Base-by-base conservation (phyloP, 2,888 invertebrate species). In the Mythimna albipuncta region DNA sequence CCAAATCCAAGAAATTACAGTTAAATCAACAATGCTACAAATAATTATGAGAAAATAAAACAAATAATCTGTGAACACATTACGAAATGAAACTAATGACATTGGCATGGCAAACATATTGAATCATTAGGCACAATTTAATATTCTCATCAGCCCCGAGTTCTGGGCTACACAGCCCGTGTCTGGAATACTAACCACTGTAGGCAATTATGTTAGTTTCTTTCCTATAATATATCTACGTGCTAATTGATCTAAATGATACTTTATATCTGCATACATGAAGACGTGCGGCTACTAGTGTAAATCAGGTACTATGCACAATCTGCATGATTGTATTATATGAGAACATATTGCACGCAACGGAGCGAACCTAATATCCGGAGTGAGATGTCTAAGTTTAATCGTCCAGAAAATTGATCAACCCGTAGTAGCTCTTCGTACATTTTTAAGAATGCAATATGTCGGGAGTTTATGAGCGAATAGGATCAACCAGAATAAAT, bases 91-190 rank as follows among this genome's bases (percentile, higher is more conserved):
- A 64, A 57, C 13, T 58, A 74, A 72, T 57, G 57, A 41, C 50
- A 74, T 58, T 50, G 19, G 19, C 26, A 26, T n/a, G 5, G 68
- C 54, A 50, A 55, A 75, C 55, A 55, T 66, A 69, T 69, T 47
- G 54, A 77, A 77, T 63, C 77, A 54, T 77, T 76, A 68, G 21
- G 26, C 41, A 21, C 21, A 58, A 35, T 64, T 77, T 69, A 77
- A 64, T 77, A 76, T 62, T 62, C 61, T 52, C 54, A 44, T 62
- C 71, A 62, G 61, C n/a, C 2, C 0, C 35, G 52, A 65, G 61
- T 70, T 77, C 62, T 65, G 62, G 62, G 50, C 62, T 47, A 64
- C 64, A 70, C 2, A 6, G 32, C 6, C 11, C 32, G 75, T 50
- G 47, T 2, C 16, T 26, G 41, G 50, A 64, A 76, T 77, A 77